These are phyloP conservation scores for Pocota personata DNA, from an alignment of 2,888 invertebrate species.

Conservation along the genomic window DNA sequence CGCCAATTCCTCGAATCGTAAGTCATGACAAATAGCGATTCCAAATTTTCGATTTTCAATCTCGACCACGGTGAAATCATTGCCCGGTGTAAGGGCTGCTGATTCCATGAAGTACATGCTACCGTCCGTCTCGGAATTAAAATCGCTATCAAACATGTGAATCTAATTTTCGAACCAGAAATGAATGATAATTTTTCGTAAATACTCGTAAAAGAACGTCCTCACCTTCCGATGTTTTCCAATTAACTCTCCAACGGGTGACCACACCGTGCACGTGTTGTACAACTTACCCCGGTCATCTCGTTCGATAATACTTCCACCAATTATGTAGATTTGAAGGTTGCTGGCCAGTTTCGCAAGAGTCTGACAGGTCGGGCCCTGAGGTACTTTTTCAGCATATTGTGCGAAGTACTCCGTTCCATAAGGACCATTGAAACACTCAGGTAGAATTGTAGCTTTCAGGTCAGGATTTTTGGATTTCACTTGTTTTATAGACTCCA, in stretches of 20 bases:
- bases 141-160: slow-evolving; percentile 97
- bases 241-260: slow-evolving; percentile 89
- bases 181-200: background rate
- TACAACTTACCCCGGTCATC: slow-evolving; percentile 86
- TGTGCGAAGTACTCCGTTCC: slow-evolving; percentile 90
- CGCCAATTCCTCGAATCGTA: slow-evolving; percentile 95
- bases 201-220: background rate
- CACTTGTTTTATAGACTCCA: slow-evolving; percentile 76
- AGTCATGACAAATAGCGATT: slow-evolving; percentile 97
- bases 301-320: slow-evolving; percentile 94
- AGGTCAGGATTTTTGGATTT: slow-evolving; percentile 78
- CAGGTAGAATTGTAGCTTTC: slow-evolving; percentile 88
- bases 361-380: slow-evolving; percentile 89
- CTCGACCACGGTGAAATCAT: slow-evolving; percentile 89
- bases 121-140: slow-evolving; percentile 85
- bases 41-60: slow-evolving; percentile 90
- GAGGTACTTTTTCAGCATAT: slow-evolving; percentile 93
- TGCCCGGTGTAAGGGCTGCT: slow-evolving; percentile 90
- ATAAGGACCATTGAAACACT: slow-evolving; percentile 98
- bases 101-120: slow-evolving; percentile 96
- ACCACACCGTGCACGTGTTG: slow-evolving; percentile 96
- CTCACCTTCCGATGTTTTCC: slow-evolving; percentile 92
- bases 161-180: slow-evolving; percentile 84
- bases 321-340: slow-evolving; percentile 91
- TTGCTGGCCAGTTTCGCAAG: slow-evolving; percentile 90